Base-by-base conservation (phyloP, 2,113 vertebrate genomes). In the Aegotheles bennettii region DNA sequence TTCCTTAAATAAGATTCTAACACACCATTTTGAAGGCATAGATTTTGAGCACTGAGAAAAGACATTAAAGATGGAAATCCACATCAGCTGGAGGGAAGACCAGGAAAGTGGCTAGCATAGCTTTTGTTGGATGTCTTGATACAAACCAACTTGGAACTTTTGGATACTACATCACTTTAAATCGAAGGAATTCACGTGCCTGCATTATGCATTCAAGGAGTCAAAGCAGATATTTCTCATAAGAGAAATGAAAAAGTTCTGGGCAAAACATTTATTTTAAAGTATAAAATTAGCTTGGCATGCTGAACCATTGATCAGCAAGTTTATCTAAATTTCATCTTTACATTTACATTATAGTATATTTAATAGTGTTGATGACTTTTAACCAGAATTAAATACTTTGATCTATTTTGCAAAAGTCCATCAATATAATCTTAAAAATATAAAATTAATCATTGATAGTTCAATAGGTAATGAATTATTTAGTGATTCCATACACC, bases 61-160 rank as follows among this genome's bases (percentile, higher is more conserved):
- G 12, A 16, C 56, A 74, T 16, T 35, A 26, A 84, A 84, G 29
- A 64, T 10, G 7, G 7, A 84, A 89, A 74, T 54, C 13, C 33
- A 53, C 33, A 19, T 3, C 35, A 13, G 33, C 17, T 26, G 23
- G 26, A 65, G 13, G 13, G 6, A 42, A 51, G 23, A 16, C 29
- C 11, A 69, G 35, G 10, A 53, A 53, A 38, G 45, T 6, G 7
- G 15, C 1, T 33, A 73, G 18, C 0, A 0, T 1, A 71, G 36
- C 19, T 9, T 50, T 24, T 63, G 1, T 18, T 38, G 29, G 10
- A 23, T 51, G 17, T n/a, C 17, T 26, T 54, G 38, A 73, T 16
- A 84, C 3, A 40, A 84, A 70, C 5, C 8, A 57, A 3, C 29
- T 8, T 23, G 19, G 20, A 83, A 38, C 4, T 61, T 51, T 12